Evolutionary conservation across 2,888 invertebrate genomes (phyloP).

Genomic region (Agriotes lineatus): DNA sequence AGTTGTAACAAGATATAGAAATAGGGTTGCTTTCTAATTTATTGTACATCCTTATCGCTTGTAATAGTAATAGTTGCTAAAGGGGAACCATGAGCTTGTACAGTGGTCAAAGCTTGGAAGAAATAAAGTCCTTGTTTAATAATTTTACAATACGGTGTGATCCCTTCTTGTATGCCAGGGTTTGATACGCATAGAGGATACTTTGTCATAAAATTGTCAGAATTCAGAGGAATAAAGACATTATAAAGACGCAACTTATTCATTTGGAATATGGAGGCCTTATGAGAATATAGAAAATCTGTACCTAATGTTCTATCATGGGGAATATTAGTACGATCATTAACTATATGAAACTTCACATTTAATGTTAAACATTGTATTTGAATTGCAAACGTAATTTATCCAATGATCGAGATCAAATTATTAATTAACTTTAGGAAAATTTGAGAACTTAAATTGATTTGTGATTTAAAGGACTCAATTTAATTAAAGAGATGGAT

Average conservation of each 20-base stretch:
- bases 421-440: background rate
- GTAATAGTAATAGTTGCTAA: constrained; percentile 16
- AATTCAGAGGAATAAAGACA: background rate
- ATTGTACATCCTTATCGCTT: background rate
- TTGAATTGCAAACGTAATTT: background rate
- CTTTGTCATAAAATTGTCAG: background rate
- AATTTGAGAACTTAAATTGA: constrained; percentile 2
- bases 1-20: background rate
- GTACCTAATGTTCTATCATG: constrained; percentile 11
- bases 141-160: background rate
- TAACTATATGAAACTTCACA: background rate
- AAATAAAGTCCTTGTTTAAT: background rate
- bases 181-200: background rate
- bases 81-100: background rate
- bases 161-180: constrained; percentile 13
- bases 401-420: background rate
- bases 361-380: background rate
- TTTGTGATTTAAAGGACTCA: background rate
- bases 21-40: background rate
- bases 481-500: background rate
- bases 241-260: background rate
- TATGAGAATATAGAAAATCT: background rate
- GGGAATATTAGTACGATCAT: background rate
- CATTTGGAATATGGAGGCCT: background rate
- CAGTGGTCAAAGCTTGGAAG: background rate